Base-by-base conservation (phyloP, 2,113 vertebrate species). In the Perca flavescens region DNA sequence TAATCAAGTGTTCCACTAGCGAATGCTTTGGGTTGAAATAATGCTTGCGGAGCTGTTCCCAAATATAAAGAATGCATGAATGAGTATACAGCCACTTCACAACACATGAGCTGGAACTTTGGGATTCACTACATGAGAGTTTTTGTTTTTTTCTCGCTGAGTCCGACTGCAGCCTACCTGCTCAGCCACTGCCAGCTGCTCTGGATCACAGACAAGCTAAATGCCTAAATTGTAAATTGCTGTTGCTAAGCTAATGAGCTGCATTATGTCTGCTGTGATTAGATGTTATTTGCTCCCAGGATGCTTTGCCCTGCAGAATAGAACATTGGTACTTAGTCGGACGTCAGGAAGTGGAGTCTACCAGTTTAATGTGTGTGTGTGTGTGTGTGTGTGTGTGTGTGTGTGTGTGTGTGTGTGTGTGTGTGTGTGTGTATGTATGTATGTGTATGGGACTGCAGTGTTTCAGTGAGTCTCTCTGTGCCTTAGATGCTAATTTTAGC, bases 401-500 rank as follows among this genome's bases (percentile, higher is more conserved):
- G 61, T 53, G 40, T 50, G 46, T 46, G 13, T 57, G 12, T 40
- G 53, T 40, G 22, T 52, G 76, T 80, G 64, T 80, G 66, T 52
- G 25, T 61, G 52, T 49, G 19, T 64, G 76, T 78, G 40, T 77
- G 61, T 53, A 28, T 50, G 46, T 46, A 9, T 57, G 12, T 40
- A 21, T 63, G 17, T 22, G 52, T 21, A 22, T 68, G 36, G 53
- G 52, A 56, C 9, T 10, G 40, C n/a, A 56, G 34, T n/a, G 56
- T 75, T 57, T 53, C 49, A 74, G 52, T 31, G 71, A 78, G 74
- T 80, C 50, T 60, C 68, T 57, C 25, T 80, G 74, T 82, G 74
- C 61, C 58, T 82, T 17, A 5, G 49, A 86, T 82, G 88, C 85
- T 86, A 86, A 89, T 89, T 86, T 86, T 52, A 84, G 81, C 81